Base-by-base conservation (phyloP, 2,888 invertebrate species). In the Adelphocoris suturalis region DNA sequence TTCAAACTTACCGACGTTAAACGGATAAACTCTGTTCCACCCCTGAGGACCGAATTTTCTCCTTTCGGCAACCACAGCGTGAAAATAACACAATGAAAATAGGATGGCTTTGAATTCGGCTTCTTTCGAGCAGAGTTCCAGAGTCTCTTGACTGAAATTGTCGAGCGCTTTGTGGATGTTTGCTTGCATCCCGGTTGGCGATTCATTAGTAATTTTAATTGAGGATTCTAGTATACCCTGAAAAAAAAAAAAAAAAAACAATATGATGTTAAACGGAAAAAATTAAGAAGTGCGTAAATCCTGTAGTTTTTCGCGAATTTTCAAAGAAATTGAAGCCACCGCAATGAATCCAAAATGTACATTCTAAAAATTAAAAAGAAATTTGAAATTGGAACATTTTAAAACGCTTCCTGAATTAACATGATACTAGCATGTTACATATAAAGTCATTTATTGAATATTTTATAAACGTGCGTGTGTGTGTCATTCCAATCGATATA, bases 131-230 rank as follows among this genome's bases (percentile, higher is more conserved):
- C 98, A 99, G 96, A 98, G 98, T 93, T 98, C 99, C 61, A 98
- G 94, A 0, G 98, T 98, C 94, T 98, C 99, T 94, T 98, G 99
- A 91, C 96, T 97, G 93, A 98, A 99, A 94, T 98, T 98, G 92
- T 98, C 97, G 85, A 99, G 93, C 0, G 99, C 98, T 94, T 99
- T 99, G 94, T 99, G 99, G 16, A 99, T 95, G 94, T 99, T 99
- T 11, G 99, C 98, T 94, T 95, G 93, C 98, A 99, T 99, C 85
- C 99, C 99, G 0, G 98, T 98, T 0, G 99, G 99, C 0, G 99
- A 98, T 93, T 99, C 99, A 93, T 99, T 99, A 4, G 99, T 99
- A 90, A 99, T 98, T 94, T 99, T 99, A 92, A 99, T 99, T 16
- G 98, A 98, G 0, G 98, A 97, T 93, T 99, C 98, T 85, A 99